phyloP scores from a whole-genome alignment of 2,888 invertebrate species.

The Hesperia comma region DNA sequence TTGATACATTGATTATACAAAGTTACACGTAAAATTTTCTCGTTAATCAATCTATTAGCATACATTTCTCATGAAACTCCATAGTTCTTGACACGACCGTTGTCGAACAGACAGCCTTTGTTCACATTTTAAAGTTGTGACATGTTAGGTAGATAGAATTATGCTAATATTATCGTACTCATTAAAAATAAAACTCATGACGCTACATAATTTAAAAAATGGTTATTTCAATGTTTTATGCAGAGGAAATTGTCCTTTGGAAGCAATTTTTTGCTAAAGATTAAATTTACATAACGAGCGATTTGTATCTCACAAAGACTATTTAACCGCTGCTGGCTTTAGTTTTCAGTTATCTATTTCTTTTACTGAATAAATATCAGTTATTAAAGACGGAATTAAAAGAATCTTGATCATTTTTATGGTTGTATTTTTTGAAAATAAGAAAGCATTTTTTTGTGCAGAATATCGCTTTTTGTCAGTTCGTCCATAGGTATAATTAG shows the following conservation, averaged over 20 bases:
- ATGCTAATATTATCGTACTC: too few relatives aligned
- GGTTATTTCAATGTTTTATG: constrained; percentile 67
- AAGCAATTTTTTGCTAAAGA: constrained; percentile 79
- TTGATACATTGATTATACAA: too few relatives aligned
- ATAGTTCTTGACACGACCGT: too few relatives aligned
- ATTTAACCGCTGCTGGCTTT: constrained; percentile 48
- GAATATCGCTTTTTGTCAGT: too few relatives aligned
- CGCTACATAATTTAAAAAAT: constrained; percentile 12
- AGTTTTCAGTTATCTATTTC: constrained; percentile 56
- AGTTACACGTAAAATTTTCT: too few relatives aligned
- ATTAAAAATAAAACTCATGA: not conserved
- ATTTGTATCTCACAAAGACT: constrained; percentile 69
- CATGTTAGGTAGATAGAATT: too few relatives aligned
- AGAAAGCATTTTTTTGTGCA: too few relatives aligned
- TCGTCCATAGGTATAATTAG: too few relatives aligned
- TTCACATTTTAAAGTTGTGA: too few relatives aligned
- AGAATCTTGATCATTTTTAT: constrained; percentile 43
- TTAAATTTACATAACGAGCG: constrained; percentile 82
- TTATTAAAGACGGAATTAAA: not conserved
- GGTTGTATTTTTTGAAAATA: not conserved
- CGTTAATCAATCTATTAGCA: too few relatives aligned
- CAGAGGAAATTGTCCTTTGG: constrained; percentile 77
- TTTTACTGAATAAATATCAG: constrained; percentile 47
- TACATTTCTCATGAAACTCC: too few relatives aligned
- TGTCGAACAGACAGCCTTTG: too few relatives aligned